These are phyloP conservation scores for Megastigmus dorsalis DNA, from an alignment of 2,888 invertebrate species.

Conservation along the genomic window DNA sequence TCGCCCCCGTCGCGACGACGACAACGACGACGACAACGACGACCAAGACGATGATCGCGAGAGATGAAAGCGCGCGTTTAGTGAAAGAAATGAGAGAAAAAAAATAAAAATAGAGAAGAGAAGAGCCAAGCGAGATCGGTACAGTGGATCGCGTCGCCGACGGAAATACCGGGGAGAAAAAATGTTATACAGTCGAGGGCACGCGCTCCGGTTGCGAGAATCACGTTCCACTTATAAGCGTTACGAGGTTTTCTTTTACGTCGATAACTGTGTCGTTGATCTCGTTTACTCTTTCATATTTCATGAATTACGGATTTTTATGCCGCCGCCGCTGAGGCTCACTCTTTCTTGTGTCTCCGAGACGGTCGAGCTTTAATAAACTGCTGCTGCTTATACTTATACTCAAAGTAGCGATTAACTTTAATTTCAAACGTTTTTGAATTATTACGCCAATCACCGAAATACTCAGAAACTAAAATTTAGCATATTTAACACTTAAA, in stretches of 20 bases:
- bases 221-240: constrained; percentile 41
- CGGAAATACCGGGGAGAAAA: constrained; percentile 37
- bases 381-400: too few relatives aligned
- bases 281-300: constrained; percentile 21
- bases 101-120: too few relatives aligned
- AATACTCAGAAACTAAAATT: too few relatives aligned
- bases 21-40: constrained; percentile 10
- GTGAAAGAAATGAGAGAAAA: too few relatives aligned
- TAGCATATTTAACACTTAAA: not conserved
- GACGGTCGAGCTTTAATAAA: too few relatives aligned
- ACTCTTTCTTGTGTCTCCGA: too few relatives aligned
- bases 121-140: too few relatives aligned
- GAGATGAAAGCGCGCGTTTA: constrained; percentile 12
- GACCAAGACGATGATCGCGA: constrained; percentile 9
- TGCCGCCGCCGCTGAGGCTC: not conserved
- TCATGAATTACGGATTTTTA: constrained; percentile 40
- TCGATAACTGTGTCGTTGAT: constrained; percentile 36
- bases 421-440: too few relatives aligned
- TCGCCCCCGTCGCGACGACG: not conserved
- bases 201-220: constrained; percentile 29
- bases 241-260: constrained; percentile 34
- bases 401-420: too few relatives aligned
- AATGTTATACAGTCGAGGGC: constrained; percentile 17
- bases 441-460: too few relatives aligned
- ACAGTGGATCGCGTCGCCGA: too few relatives aligned